Base-by-base conservation (phyloP, 2,113 vertebrate species). In the Alouatta palliata region DNA sequence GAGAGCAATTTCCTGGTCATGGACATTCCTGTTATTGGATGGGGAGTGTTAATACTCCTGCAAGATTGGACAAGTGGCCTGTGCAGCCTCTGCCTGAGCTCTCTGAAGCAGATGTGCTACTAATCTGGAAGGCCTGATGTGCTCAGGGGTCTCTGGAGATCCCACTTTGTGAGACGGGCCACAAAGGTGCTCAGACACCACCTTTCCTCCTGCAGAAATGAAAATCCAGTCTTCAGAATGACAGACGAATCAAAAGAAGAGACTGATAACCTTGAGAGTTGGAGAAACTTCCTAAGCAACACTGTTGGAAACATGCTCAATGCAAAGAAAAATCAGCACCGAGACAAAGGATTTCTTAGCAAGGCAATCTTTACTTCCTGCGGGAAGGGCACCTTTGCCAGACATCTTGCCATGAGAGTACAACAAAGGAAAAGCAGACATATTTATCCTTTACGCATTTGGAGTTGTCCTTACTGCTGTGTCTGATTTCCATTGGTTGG, bases 101-200 rank as follows among this genome's bases (percentile, higher is more conserved):
- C 17, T 89, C 99, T 20, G 99, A 99, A 93, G 93, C 96, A 8
- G 99, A 98, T 84, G 99, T 99, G 35, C 99, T 97, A 98, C 99
- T 90, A 98, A 98, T 90, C 95, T 99, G 93, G 84, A 92, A 17
- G 88, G 98, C 23, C 96, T 99, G 40, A 96, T 17, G 12, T 32
- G 85, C 5, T 49, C 99, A 91, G 99, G 99, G 23, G 98, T 99
- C 95, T 98, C 99, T 61, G 81, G 64, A 32, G 98, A 97, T 16
- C 8, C 75, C 14, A 76, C 52, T 0, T 71, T 99, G 68, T 95
- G 89, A 13, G 98, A 96, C 37, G 68, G 99, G 6, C 91, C 98
- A 11, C 81, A 95, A n/a, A 99, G 98, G 61, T 97, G 98, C 90
- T 99, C 97, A 97, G 98, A 64, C 82, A 98, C 71, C 45, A 98